phyloP scores from a whole-genome alignment of 1,140 invertebrate genomes.

The Tetramorium parvispinum region DNA sequence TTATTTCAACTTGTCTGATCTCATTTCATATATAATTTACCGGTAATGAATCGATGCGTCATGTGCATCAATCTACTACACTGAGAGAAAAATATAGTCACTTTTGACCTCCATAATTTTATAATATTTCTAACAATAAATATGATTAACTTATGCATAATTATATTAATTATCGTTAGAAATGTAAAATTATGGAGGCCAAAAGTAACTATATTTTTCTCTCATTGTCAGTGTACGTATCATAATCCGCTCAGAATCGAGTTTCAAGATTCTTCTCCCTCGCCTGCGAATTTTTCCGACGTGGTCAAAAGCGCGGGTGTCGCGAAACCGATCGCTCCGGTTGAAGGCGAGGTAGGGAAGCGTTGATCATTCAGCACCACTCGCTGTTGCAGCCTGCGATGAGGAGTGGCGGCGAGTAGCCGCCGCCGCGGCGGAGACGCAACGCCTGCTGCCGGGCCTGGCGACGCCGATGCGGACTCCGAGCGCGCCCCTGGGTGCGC shows the following conservation, averaged over 20 bases:
- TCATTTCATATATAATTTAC: background rate
- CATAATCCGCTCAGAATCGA: background rate
- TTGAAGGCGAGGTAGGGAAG: background rate
- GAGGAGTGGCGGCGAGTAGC: constrained; percentile 93
- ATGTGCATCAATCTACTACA: no score
- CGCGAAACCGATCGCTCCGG: background rate
- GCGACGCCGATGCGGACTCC: constrained; percentile 89
- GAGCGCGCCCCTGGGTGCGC: constrained; percentile 91
- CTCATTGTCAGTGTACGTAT: no score
- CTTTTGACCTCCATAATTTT: no score
- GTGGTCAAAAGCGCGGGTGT: background rate
- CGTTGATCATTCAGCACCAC: constrained; percentile 37
- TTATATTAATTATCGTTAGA: no score
- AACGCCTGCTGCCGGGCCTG: constrained; percentile 90
- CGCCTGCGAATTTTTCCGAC: background rate
- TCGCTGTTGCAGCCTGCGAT: constrained; percentile 88
- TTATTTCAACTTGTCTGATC: background rate
- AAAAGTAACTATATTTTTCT: no score
- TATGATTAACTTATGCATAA: no score
- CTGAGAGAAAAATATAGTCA: no score
- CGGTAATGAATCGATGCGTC: background rate
- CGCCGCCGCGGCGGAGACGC: constrained; percentile 90
- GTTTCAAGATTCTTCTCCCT: background rate
- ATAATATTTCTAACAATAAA: no score
- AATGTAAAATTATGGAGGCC: no score